Base-by-base conservation (phyloP, 2,888 invertebrate genomes). In the Tipula vernalis region DNA sequence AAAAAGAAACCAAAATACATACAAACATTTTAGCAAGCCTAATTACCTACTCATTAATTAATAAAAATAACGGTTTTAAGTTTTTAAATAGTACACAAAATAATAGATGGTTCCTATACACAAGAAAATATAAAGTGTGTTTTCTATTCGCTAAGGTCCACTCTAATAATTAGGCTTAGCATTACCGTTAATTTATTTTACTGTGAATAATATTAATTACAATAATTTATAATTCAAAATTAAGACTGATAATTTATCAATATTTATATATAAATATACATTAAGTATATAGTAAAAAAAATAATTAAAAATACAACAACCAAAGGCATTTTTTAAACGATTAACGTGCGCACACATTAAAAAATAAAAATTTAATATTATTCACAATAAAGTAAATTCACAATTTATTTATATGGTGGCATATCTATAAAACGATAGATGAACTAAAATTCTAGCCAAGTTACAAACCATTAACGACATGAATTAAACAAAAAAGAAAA, bases 1-100 rank as follows among this genome's bases (percentile, higher is more conserved):
- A 87, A 86, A 42, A 85, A 42, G 10, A 85, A 85, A 41, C 39
- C n/a, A 41, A 84, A 84, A 84, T 51, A 51, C n/a, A 51, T 15
- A 44, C 44, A 44, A 3, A 44, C 12, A 44, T 44, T 44, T 36
- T 83, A 83, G n/a, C 51, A n/a, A 15, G 15, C 51, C 51, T 39
- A 39, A 39, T 39, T 39, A 51, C 51, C 51, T 15, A 15, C 44
- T 12, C 6, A 42, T 42, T 10, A 47, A n/a, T 47, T 47, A 47
- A n/a, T n/a, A n/a, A 47, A n/a, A 47, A 47, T 4, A 71, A 28
- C 10, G 71, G 71, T 10, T 51, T 10, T 28, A 51, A 3, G 51
- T 71, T 71, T 71, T 71, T 28, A 71, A 28, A 71, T 71, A 28
- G 71, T 71, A 71, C 71, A 71, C 71, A 71, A 28, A 28, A 71